Evolutionary conservation across 1,140 invertebrate genomes (phyloP).

Genomic region (Drosophila trapezifrons): DNA sequence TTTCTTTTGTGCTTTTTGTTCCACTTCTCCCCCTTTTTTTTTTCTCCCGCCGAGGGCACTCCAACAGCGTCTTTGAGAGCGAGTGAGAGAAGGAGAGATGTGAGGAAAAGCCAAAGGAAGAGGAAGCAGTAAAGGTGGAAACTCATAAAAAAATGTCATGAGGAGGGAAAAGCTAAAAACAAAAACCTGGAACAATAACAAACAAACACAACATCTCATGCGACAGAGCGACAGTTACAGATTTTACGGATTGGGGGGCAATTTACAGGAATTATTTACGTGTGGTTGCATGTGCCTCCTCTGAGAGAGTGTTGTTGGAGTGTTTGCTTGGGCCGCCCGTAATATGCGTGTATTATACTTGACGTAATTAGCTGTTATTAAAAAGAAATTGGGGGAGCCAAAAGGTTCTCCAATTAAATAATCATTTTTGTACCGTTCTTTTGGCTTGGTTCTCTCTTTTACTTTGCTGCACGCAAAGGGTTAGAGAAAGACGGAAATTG

Average conservation of each 20-base stretch:
- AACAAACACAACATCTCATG: slow-evolving; percentile 56
- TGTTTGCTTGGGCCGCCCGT: slow-evolving; percentile 51
- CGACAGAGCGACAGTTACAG: slow-evolving; percentile 46
- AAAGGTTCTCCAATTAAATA: slow-evolving; percentile 73
- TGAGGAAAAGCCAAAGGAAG: slow-evolving; percentile 20
- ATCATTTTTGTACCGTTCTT: slow-evolving; percentile 55
- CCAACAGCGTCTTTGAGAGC: slow-evolving; percentile 65
- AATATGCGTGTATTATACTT: slow-evolving; percentile 74
- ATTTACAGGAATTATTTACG: slow-evolving; percentile 45
- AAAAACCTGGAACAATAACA: slow-evolving; percentile 4
- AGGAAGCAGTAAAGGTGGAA: slow-evolving; percentile 37
- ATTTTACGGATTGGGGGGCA: slow-evolving; percentile 60
- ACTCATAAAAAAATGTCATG: slow-evolving; percentile 31
- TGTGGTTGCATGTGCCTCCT: slow-evolving; percentile 35
- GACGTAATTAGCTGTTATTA: slow-evolving; percentile 78
- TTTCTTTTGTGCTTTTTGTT: slow-evolving; percentile 79
- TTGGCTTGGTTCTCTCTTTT: neutral
- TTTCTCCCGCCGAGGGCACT: slow-evolving; percentile 69
- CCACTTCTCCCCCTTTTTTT: slow-evolving; percentile 44
- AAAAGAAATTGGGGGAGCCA: slow-evolving; percentile 69
- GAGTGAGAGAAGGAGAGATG: neutral
- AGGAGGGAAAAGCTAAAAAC: slow-evolving; percentile 19
- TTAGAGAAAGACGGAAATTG: slow-evolving; percentile 16
- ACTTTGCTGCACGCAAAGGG: slow-evolving; percentile 13
- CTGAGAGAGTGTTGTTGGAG: slow-evolving; percentile 15